These are phyloP conservation scores for Adelosebastes latens DNA, from an alignment of 2,797 vertebrate species.

Conservation along the genomic window DNA sequence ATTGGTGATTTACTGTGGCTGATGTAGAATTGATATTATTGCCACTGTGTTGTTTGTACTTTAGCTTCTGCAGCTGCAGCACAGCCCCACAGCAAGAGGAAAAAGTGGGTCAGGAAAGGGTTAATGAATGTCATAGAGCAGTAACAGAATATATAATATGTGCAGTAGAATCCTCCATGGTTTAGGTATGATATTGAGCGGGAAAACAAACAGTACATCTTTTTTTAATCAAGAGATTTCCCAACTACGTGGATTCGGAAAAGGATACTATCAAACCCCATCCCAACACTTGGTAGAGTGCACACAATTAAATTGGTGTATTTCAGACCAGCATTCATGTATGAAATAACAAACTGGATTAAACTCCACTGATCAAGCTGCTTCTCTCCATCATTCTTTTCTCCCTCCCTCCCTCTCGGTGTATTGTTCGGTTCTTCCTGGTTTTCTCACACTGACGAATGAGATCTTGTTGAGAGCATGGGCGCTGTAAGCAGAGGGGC, in stretches of 20 bases:
- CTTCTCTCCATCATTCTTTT: background rate
- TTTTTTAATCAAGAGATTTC: background rate
- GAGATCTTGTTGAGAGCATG: background rate
- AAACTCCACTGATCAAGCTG: conserved; percentile 44
- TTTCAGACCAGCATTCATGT: conserved; percentile 57
- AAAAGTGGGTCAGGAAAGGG: too few species aligned
- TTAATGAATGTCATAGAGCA: too few species aligned
- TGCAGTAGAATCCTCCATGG: too few species aligned
- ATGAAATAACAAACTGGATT: conserved; percentile 55
- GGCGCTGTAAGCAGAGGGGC: rapidly evolving
- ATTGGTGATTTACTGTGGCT: background rate
- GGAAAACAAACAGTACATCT: too few species aligned
- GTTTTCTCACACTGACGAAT: background rate
- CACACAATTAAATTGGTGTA: conserved; percentile 26
- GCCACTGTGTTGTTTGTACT: background rate
- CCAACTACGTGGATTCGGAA: background rate
- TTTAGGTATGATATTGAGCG: too few species aligned
- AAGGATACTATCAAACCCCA: background rate
- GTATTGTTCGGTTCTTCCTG: background rate
- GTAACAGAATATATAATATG: too few species aligned
- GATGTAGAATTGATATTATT: background rate
- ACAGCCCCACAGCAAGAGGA: too few species aligned
- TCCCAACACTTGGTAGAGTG: background rate
- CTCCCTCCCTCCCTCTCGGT: too few species aligned
- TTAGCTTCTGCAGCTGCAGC: background rate